Conservation (phyloP, 2,888 invertebrate species). For the Trichopoda pennipes region DNA sequence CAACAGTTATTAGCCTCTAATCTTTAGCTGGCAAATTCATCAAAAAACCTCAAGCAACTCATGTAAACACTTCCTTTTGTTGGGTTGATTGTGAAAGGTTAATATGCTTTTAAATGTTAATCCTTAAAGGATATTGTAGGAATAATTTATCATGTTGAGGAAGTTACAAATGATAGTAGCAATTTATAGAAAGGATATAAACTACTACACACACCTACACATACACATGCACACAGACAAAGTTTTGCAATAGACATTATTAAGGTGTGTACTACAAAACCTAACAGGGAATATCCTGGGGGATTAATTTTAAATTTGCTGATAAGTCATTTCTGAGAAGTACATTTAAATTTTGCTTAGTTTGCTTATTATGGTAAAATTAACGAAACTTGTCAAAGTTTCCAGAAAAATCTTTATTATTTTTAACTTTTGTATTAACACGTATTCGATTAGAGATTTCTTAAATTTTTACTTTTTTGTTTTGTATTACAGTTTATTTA, state of each 20-base stretch:
- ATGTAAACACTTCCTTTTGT: slow-evolving; percentile 1
- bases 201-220: neutral
- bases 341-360: neutral
- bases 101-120: slow-evolving; percentile 67
- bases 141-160: slow-evolving; percentile 66
- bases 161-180: slow-evolving; percentile 61
- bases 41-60: slow-evolving; percentile 4
- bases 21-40: slow-evolving; percentile 24
- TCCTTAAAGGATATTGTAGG: slow-evolving; percentile 63
- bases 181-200: slow-evolving; percentile 44
- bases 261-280: neutral
- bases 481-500: too few species aligned
- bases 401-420: too few species aligned
- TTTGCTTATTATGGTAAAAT: too few species aligned
- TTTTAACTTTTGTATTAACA: too few species aligned
- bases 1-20: slow-evolving; percentile 58
- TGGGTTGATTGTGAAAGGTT: slow-evolving; percentile 57
- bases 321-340: neutral
- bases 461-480: too few species aligned
- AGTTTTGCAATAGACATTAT: neutral
- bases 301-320: neutral
- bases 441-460: too few species aligned
- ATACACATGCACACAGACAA: neutral
- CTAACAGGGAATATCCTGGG: neutral
- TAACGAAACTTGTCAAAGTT: too few species aligned